Evolutionary conservation across 2,113 vertebrate genomes (phyloP), one percentile per base, ranked within the genome.

Genomic region (Oenanthe melanoleuca): DNA sequence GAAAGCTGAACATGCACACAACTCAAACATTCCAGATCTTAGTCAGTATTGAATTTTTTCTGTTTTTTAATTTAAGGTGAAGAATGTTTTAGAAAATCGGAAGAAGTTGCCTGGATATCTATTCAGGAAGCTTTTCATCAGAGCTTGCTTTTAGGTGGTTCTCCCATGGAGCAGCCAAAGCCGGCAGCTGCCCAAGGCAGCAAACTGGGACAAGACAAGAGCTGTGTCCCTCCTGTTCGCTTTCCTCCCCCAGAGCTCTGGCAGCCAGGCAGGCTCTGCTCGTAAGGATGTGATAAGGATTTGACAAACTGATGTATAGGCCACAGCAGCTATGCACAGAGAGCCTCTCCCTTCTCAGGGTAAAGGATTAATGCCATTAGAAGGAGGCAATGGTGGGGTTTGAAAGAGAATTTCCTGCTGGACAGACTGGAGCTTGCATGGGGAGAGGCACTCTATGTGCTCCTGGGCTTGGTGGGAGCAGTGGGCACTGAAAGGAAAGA

Each of bases 371-470:
- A 50, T 23, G 53, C 50, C 64, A 24, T 61, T 11, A 40, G 63
- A 57, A 67, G 37, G 47, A 69, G 13, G 9, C 28, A 45, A 2
- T 1, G 53, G 34, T 29, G 5, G 6, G 24, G 22, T 33, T 69
- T n/a, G 29, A 49, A 79, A 52, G n/a, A 33, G 34, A 33, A 59
- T 45, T 63, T 55, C 69, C 38, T 22, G 20, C 56, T 71, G 56
- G 16, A 25, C 28, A 52, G 47, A 11, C 15, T 34, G 74, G 42
- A 69, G 59, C 42, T 73, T 29, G 28, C 64, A 18, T 0, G 1
- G 50, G 49, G 33, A 50, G 45, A 11, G 15, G 5, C 31, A 21
- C 33, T 15, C 7, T 0, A 1, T 2, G 59, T 0, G 0, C 64
- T 37, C 0, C 0, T 1, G 1, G 52, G 56, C 26, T 52, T 12